phyloP scores from a whole-genome alignment of 2,113 vertebrate genomes.

The Callithrix jacchus region DNA sequence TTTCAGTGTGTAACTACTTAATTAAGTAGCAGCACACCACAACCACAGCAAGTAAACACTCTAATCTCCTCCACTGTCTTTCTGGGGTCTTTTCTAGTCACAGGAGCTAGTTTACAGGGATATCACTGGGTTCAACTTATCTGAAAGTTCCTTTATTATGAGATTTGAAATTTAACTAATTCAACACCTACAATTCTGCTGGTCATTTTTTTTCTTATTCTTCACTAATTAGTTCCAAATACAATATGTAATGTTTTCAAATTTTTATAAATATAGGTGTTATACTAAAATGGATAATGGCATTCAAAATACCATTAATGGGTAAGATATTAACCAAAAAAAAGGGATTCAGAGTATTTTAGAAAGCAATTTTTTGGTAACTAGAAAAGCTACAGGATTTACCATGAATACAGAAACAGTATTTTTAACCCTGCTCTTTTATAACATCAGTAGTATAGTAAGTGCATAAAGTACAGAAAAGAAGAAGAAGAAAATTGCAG shows the following conservation, averaged over 20 bases:
- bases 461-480: conserved; percentile 11
- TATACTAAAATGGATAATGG: conserved; percentile 48
- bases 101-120: neutral
- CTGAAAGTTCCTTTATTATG: conserved; percentile 14
- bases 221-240: conserved; percentile 27
- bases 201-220: neutral
- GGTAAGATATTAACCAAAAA: conserved; percentile 39
- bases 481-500: neutral
- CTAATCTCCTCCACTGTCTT: neutral
- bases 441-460: conserved; percentile 33
- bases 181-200: conserved; percentile 10
- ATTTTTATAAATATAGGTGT: conserved; percentile 32
- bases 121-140: neutral
- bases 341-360: neutral
- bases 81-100: neutral
- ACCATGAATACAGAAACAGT: conserved; percentile 33
- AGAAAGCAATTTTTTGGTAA: conserved; percentile 12
- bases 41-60: neutral
- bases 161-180: conserved; percentile 40
- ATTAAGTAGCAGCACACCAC: conserved; percentile 6
- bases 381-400: conserved; percentile 31
- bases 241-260: conserved; percentile 7
- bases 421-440: conserved; percentile 17
- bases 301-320: conserved; percentile 18
- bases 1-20: neutral